These are phyloP conservation scores for Varecia variegata DNA, from an alignment of 2,797 vertebrate species.

Conservation along the genomic window DNA sequence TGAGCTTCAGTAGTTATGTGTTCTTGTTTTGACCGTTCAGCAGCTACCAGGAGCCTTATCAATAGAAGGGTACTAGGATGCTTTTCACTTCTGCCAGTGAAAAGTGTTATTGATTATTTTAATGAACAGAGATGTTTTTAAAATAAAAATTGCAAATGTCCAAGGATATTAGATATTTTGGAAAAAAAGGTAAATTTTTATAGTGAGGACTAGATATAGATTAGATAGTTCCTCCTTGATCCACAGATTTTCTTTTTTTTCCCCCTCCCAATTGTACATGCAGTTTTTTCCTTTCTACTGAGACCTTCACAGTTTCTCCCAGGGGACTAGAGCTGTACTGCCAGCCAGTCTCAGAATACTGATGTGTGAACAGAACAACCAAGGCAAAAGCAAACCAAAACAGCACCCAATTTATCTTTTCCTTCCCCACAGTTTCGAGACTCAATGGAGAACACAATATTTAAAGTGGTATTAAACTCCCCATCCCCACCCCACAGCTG, in stretches of 20 bases:
- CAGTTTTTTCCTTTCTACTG: neutral
- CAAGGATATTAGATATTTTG: neutral
- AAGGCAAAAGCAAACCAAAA: neutral
- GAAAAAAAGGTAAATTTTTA: neutral
- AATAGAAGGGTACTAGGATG: neutral
- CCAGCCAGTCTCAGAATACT: neutral
- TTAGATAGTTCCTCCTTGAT: neutral
- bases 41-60: neutral
- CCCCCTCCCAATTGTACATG: neutral
- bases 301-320: neutral
- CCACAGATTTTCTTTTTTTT: neutral
- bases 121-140: neutral
- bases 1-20: conserved; percentile 17
- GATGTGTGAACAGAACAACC: neutral
- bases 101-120: conserved; percentile 20
- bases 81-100: neutral
- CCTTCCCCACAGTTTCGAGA: neutral
- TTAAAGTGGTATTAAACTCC: neutral
- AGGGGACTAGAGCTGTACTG: neutral
- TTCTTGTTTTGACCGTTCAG: neutral
- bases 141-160: neutral
- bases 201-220: neutral
- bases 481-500: neutral
- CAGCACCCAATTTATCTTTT: neutral
- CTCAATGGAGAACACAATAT: neutral